Percentiles rank a stretch among this genome's conserved stretches.
phyloP scores from a whole-genome alignment of 1,140 invertebrate genomes.

The Drosophila micromelanica region DNA sequence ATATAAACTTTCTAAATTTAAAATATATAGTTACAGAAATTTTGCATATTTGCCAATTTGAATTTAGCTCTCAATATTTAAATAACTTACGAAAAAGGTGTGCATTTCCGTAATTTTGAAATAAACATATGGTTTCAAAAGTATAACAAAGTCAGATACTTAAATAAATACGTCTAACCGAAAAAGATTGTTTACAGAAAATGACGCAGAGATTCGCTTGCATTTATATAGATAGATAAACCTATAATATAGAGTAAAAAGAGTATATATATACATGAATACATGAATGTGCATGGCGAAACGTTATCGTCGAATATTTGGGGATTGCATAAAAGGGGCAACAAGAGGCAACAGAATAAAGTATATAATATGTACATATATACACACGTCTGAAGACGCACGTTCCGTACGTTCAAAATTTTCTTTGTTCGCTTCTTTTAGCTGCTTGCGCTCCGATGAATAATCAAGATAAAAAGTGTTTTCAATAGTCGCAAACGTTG shows the following conservation, averaged over 20 bases:
- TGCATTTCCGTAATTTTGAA: too few relatives aligned
- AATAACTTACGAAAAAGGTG: too few relatives aligned
- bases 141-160: too few relatives aligned
- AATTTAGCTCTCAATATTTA: too few relatives aligned
- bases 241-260: conserved; percentile 6
- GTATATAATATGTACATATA: conserved; percentile 1
- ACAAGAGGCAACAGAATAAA: background rate
- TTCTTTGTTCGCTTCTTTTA: conserved; percentile 16
- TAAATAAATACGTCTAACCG: background rate
- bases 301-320: conserved; percentile 24
- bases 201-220: conserved; percentile 15
- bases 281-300: conserved; percentile 2
- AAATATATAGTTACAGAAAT: too few relatives aligned
- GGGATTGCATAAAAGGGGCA: conserved; percentile 11
- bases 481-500: too few relatives aligned
- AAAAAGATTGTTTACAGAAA: conserved; percentile 5
- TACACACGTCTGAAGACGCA: background rate
- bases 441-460: background rate
- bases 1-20: too few relatives aligned
- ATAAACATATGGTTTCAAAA: too few relatives aligned
- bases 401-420: background rate
- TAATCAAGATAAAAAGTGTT: background rate
- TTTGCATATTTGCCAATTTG: too few relatives aligned
- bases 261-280: too few relatives aligned
- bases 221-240: conserved; percentile 6